Evolutionary conservation across 2,113 vertebrate species (phyloP).

Genomic region (Nanorana parkeri): DNA sequence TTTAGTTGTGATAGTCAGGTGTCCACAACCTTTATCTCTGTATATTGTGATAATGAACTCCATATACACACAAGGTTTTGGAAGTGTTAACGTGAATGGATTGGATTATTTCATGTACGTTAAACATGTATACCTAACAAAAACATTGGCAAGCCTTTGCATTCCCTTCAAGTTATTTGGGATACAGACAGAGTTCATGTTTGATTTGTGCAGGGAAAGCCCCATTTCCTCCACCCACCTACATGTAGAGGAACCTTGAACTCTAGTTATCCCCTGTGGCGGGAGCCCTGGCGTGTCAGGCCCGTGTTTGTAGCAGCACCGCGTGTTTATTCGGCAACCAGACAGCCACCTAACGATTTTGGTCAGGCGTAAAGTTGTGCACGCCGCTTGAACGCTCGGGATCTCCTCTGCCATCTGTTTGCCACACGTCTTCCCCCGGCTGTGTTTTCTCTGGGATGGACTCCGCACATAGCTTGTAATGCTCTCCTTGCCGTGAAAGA

Average conservation of each 20-base stretch:
- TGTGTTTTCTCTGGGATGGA: constrained; percentile 20
- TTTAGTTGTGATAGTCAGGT: no score
- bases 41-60: no score
- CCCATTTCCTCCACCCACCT: not conserved
- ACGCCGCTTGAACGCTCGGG: constrained; percentile 11
- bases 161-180: no score
- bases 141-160: no score
- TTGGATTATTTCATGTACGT: no score
- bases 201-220: no score
- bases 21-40: no score
- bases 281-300: not conserved
- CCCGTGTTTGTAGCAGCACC: not conserved
- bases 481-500: constrained; percentile 25
- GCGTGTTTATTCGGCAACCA: constrained; percentile 1
- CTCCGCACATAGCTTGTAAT: not conserved
- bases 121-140: no score
- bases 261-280: not conserved
- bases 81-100: no score
- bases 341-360: not conserved
- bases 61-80: no score
- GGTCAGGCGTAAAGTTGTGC: not conserved
- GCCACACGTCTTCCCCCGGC: not conserved
- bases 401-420: not conserved
- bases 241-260: not conserved
- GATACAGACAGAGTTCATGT: no score